phyloP scores from a whole-genome alignment of 1,140 invertebrate species.

The Drosophila aff. region DNA sequence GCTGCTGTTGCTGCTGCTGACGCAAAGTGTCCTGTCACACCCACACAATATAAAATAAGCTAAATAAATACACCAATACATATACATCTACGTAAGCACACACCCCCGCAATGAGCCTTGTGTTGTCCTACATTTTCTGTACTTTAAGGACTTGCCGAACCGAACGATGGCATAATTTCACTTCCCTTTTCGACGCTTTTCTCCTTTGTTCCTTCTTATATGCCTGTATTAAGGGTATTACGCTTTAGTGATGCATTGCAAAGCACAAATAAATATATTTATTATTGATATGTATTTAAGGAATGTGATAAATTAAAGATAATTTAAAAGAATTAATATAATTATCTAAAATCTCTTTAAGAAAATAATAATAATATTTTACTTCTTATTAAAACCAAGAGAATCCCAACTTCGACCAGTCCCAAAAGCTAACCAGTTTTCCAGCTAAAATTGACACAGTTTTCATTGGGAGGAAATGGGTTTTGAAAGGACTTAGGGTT shows the following conservation, averaged over 20 bases:
- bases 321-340: not conserved
- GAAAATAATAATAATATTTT: not conserved
- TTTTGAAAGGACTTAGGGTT: slow-evolving; percentile 17
- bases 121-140: slow-evolving; percentile 67
- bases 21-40: slow-evolving; percentile 74
- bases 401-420: not conserved
- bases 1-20: slow-evolving; percentile 57
- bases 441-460: slow-evolving; percentile 69
- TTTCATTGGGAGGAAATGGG: slow-evolving; percentile 38
- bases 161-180: slow-evolving; percentile 63
- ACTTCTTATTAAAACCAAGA: not conserved
- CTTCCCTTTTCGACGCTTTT: slow-evolving; percentile 26
- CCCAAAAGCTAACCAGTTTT: not conserved
- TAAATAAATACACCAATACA: slow-evolving; percentile 33
- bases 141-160: slow-evolving; percentile 55
- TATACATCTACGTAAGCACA: slow-evolving; percentile 6
- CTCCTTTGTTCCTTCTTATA: slow-evolving; percentile 3
- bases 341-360: not conserved
- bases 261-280: not conserved
- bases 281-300: too few relatives aligned
- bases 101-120: slow-evolving; percentile 46
- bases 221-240: slow-evolving; percentile 5
- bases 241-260: not conserved
- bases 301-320: too few relatives aligned
- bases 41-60: slow-evolving; percentile 28